Evolutionary conservation across 2,797 vertebrate species (phyloP).

Genomic region (Chelon labrosus): DNA sequence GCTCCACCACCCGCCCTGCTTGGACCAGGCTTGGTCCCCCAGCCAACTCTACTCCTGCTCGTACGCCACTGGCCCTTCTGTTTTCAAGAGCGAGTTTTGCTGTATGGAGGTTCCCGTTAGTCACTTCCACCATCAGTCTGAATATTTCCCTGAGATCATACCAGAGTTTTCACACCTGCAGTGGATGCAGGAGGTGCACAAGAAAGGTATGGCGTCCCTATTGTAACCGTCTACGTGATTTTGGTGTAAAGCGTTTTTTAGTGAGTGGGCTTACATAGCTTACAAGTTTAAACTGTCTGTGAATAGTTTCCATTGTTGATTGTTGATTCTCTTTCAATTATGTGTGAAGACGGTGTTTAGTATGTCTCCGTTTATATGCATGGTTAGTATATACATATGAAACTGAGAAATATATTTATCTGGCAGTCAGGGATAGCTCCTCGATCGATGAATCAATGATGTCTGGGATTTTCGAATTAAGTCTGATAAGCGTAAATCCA

Average conservation of each 20-base stretch:
- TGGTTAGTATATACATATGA: too few relatives aligned
- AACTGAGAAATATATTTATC: not conserved
- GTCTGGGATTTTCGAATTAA: conserved; percentile 55
- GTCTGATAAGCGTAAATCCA: conserved; percentile 48
- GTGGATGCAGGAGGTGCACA: conserved; percentile 90
- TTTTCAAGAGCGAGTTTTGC: conserved; percentile 92
- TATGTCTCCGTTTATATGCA: not conserved
- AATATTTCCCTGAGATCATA: conserved; percentile 92
- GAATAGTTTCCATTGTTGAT: not conserved
- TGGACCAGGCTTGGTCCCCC: conserved; percentile 93
- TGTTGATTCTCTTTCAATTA: not conserved
- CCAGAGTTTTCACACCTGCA: conserved; percentile 91
- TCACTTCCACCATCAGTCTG: conserved; percentile 90
- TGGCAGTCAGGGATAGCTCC: conserved; percentile 19
- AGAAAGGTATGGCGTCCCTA: conserved; percentile 90
- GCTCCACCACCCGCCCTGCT: conserved; percentile 89
- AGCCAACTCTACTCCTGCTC: conserved; percentile 91
- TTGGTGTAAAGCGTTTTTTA: not conserved
- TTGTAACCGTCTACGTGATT: not conserved
- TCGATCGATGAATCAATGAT: conserved; percentile 52
- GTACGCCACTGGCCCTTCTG: conserved; percentile 83
- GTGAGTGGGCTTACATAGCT: not conserved
- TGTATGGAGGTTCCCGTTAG: conserved; percentile 92
- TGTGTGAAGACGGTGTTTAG: not conserved
- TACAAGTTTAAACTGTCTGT: not conserved